Evolutionary conservation across 1,140 invertebrate genomes (phyloP).

Genomic region (Parapsyche elsis): DNA sequence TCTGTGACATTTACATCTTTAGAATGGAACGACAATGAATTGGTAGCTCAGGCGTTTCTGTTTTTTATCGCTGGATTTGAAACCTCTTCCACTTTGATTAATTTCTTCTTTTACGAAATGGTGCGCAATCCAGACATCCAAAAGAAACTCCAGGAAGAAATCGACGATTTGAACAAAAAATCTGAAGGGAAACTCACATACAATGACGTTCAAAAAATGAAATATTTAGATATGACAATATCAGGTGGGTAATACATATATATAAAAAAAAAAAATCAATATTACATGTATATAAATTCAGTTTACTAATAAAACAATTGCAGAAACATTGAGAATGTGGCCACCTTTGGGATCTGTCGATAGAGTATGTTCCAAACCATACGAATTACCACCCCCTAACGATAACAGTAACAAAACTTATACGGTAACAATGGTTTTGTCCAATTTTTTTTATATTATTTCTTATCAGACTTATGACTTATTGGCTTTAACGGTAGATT

Average conservation of each 20-base stretch:
- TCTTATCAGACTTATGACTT: no score
- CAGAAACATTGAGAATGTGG: neutral
- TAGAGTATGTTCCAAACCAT: neutral
- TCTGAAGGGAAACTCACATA: constrained; percentile 50
- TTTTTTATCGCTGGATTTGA: constrained; percentile 52
- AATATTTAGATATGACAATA: constrained; percentile 37
- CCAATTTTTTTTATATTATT: no score
- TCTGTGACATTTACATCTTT: neutral
- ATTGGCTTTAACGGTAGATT: no score
- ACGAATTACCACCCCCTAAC: neutral
- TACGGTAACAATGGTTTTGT: no score
- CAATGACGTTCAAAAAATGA: constrained; percentile 15
- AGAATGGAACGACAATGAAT: constrained; percentile 48
- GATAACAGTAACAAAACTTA: no score
- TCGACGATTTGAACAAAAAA: constrained; percentile 58
- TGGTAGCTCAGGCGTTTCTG: constrained; percentile 68
- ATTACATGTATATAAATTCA: neutral
- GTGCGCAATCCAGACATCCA: constrained; percentile 70
- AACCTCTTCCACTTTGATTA: constrained; percentile 59
- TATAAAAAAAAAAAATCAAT: neutral
- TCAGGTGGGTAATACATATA: constrained; percentile 15
- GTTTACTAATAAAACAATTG: neutral
- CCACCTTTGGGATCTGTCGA: neutral
- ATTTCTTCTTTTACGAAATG: constrained; percentile 68
- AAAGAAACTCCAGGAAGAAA: constrained; percentile 68